These are phyloP conservation scores for Chelon auratus DNA, from an alignment of 2,797 vertebrate genomes.

Conservation along the genomic window DNA sequence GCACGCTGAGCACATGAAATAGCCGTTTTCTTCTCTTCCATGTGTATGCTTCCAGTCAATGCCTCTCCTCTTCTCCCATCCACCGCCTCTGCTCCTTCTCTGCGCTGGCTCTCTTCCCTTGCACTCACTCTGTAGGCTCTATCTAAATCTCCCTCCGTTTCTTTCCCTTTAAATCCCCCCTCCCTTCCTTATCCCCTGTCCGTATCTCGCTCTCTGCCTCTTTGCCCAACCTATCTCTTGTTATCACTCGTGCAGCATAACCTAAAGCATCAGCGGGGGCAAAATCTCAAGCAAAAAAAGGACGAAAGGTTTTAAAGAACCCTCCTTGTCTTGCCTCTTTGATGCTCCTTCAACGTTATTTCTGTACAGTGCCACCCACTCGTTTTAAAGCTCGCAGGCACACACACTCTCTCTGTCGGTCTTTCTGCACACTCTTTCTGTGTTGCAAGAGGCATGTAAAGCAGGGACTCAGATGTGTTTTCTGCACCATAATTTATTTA, in stretches of 20 bases:
- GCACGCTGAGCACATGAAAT: constrained; percentile 62
- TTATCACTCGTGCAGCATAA: constrained; percentile 67
- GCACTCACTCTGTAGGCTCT: constrained; percentile 58
- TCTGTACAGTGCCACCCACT: constrained; percentile 52
- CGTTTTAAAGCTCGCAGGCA: constrained; percentile 2
- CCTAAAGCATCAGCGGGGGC: constrained; percentile 61
- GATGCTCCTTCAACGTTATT: constrained; percentile 64
- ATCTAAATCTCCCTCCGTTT: constrained; percentile 79
- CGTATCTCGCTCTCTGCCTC: constrained; percentile 66
- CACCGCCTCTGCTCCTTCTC: constrained; percentile 61
- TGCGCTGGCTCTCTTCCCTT: constrained; percentile 65
- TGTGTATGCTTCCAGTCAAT: constrained; percentile 68
- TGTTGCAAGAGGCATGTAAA: constrained; percentile 62
- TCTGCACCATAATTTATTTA: constrained; percentile 83
- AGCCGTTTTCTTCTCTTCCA: constrained; percentile 65
- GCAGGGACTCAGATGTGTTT: constrained; percentile 73
- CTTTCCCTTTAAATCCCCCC: constrained; percentile 80
- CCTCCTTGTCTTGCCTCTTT: constrained; percentile 74
- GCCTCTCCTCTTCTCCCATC: constrained; percentile 69
- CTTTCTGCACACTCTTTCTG: constrained; percentile 33
- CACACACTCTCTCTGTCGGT: constrained; percentile 19
- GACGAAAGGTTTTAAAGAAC: constrained; percentile 57
- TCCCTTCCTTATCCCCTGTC: constrained; percentile 56
- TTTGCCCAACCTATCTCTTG: constrained; percentile 63
- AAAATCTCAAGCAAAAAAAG: constrained; percentile 51